A percentile compares a stretch with the other conserved stretches of the same genome.
Evolutionary conservation across 1,140 invertebrate species (phyloP).

Genomic region (Pemphigus obesinymphae): DNA sequence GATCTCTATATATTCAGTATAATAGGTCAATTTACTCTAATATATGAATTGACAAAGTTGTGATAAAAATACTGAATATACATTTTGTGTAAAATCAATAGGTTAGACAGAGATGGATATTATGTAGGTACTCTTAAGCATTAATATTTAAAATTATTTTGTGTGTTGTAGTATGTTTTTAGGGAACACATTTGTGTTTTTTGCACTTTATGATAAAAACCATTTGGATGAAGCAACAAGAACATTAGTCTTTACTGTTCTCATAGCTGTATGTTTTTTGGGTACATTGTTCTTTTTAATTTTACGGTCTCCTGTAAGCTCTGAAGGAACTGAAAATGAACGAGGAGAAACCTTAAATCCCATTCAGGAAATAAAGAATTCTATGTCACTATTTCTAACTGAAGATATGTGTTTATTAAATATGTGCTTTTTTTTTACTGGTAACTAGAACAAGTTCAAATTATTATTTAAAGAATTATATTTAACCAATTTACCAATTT

Average conservation of each 20-base stretch:
- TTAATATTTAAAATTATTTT: neutral
- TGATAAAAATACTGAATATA: no score
- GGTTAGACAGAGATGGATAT: no score
- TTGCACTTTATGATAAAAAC: slow-evolving; percentile 71
- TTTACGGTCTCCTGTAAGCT: slow-evolving; percentile 56
- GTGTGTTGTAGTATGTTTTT: slow-evolving; percentile 73
- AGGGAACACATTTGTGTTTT: slow-evolving; percentile 91
- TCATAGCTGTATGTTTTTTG: slow-evolving; percentile 65
- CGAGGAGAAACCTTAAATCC: slow-evolving; percentile 47
- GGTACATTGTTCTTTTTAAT: slow-evolving; percentile 67
- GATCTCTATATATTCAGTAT: no score
- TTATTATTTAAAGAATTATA: neutral
- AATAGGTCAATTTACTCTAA: no score
- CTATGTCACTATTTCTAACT: slow-evolving; percentile 71
- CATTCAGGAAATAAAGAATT: slow-evolving; percentile 65
- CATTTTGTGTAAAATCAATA: no score
- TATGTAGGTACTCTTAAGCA: no score
- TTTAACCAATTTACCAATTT: neutral
- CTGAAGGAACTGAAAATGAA: slow-evolving; percentile 52
- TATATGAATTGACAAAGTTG: no score
- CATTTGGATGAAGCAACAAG: slow-evolving; percentile 60
- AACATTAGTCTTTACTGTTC: slow-evolving; percentile 68
- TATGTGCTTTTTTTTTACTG: slow-evolving; percentile 84
- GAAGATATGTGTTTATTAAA: slow-evolving; percentile 79
- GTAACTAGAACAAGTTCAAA: slow-evolving; percentile 51